Base-by-base conservation (phyloP, 1,140 invertebrate genomes). In the Mesaphorura yosii region DNA sequence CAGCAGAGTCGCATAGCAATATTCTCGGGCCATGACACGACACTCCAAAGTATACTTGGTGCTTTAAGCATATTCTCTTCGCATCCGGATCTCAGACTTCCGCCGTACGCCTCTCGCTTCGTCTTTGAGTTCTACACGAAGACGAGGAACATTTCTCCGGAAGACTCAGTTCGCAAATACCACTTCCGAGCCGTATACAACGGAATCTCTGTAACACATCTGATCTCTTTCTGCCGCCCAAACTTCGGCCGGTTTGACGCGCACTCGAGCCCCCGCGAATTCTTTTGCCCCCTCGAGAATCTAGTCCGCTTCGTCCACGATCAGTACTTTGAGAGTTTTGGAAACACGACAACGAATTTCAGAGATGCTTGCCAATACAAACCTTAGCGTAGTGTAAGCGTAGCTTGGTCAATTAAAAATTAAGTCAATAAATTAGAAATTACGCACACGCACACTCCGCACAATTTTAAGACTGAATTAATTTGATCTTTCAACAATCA, bases 1-100 rank as follows among this genome's bases (percentile, higher is more conserved):
- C 26, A 49, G 38, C 20, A 44, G 37, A 53, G 46, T 25, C 34
- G 28, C 17, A 17, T 93, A 51, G 80, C 89, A 6, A 58, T 93
- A 0, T 95, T 90, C 66, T 92, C 88, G 0, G 89, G 87, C 0
- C 91, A 95, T 65, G 89, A 93, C 67, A 83, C 84, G 62, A 92
- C 89, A 0, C 61, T 93, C 20, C 84, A 88, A 60, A 85, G 87
- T 60, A 68, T 95, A 2, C 76, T 83, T 2, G 75, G 81, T 4
- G 83, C 86, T 1, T 65, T 95, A 20, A 87, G 87, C 0, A 68
- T 86, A 26, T 70, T 75, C 42, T 74, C 79, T 60, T 73, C 75
- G 6, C 69, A 74, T 20, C 51, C 53, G 31, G 60, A 62, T 41
- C 70, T 70, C 65, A 73, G 77, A 2, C 73, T 84, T 27, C 76